Percentiles rank a stretch among this genome's conserved stretches.
phyloP scores from a whole-genome alignment of 1,140 invertebrate species.

The Pseudomyrmex cubaensis region DNA sequence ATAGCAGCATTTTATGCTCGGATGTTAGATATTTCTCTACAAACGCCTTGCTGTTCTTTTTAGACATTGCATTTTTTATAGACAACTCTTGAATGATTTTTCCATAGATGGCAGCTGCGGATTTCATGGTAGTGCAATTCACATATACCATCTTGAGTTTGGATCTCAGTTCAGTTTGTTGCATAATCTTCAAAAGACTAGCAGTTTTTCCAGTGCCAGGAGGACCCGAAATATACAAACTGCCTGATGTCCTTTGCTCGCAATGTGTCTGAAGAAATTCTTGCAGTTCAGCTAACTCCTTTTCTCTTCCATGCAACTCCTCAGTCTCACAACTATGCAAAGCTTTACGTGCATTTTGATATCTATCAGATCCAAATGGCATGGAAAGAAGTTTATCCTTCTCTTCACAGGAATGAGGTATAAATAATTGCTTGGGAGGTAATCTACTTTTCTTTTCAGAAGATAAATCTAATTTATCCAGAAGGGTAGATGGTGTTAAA shows the following conservation, averaged over 20 bases:
- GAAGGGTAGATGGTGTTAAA: conserved; percentile 73
- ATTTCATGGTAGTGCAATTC: conserved; percentile 93
- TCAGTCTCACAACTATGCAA: conserved; percentile 90
- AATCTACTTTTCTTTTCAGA: conserved; percentile 61
- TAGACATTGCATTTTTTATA: conserved; percentile 81
- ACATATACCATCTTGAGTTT: conserved; percentile 90
- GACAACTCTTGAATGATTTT: conserved; percentile 89
- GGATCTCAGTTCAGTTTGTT: conserved; percentile 86
- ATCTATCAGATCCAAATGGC: conserved; percentile 80
- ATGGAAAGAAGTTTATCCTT: conserved; percentile 73
- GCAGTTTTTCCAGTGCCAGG: conserved; percentile 99
- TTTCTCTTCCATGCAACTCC: conserved; percentile 91
- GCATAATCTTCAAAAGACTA: conserved; percentile 90
- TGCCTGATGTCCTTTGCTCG: conserved; percentile 89
- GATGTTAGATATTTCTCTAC: conserved; percentile 89
- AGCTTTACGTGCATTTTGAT: conserved; percentile 87
- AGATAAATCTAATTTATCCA: conserved; percentile 73
- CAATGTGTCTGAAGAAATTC: conserved; percentile 90
- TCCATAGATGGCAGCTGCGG: conserved; percentile 89
- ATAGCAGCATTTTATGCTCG: conserved; percentile 89
- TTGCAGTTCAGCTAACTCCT: conserved; percentile 89
- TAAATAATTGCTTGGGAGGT: conserved; percentile 77
- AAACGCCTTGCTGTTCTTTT: conserved; percentile 87
- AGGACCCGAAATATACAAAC: conserved; percentile 97
- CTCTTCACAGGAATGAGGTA: conserved; percentile 37